Conservation (phyloP, 2,888 invertebrate species). For the Chymomyza procnemis region DNA sequence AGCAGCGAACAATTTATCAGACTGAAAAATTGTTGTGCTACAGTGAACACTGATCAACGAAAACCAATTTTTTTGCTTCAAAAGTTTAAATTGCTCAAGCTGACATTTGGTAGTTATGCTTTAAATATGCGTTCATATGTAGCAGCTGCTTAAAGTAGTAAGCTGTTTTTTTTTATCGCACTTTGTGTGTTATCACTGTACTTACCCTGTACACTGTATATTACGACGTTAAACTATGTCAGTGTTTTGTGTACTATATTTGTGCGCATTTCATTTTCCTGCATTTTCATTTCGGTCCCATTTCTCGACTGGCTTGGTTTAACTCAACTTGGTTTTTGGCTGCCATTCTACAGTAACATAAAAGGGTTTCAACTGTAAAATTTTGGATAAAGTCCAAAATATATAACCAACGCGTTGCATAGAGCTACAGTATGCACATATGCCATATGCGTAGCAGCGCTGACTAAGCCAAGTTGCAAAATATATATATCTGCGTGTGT, state of each 20-base stretch:
- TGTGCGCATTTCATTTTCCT: constrained; percentile 56
- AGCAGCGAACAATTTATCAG: background rate
- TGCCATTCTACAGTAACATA: background rate
- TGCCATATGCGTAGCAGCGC: background rate
- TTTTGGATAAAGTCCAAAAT: background rate
- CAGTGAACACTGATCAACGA: background rate
- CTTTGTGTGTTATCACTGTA: background rate
- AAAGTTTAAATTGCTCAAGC: background rate
- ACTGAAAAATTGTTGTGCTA: background rate
- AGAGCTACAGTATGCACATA: background rate
- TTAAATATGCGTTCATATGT: too few species aligned
- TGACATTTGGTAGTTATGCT: too few species aligned
- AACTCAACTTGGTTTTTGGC: background rate
- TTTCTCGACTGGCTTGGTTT: background rate
- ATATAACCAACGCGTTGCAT: background rate
- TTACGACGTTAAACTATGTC: background rate
- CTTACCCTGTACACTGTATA: background rate
- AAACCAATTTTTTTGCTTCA: background rate
- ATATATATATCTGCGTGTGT: background rate
- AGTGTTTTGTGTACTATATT: background rate
- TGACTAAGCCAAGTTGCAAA: constrained; percentile 4
- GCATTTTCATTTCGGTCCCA: constrained; percentile 39
- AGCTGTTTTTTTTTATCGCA: too few species aligned
- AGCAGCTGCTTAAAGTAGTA: too few species aligned
- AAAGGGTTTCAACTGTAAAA: background rate